Base-by-base conservation (phyloP, 2,113 vertebrate species). In the Tichodroma muraria region DNA sequence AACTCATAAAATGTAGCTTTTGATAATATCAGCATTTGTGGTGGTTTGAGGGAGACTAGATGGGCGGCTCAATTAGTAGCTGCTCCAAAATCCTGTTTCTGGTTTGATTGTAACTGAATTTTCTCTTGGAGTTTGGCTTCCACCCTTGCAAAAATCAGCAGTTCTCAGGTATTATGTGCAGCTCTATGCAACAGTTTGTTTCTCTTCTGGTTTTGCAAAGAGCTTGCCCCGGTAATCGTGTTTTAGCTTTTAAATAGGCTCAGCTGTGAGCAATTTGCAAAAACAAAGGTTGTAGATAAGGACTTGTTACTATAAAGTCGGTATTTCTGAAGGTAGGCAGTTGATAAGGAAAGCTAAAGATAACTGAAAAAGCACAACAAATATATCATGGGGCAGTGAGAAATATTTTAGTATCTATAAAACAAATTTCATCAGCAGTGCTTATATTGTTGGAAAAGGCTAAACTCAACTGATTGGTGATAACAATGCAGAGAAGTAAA, bases 151-250 rank as follows among this genome's bases (percentile, higher is more conserved):
- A 38, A 89, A 52, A 27, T 6, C 70, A 60, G 44, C 73, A 91
- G 61, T 59, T 31, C 37, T 68, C 70, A 31, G 84, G 24, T n/a
- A 5, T 7, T 15, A 0, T 0, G 0, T 49, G 18, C 76, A 85
- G 54, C 38, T 78, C 45, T 33, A 1, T 52, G 53, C 12, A 33
- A 33, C 0, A 2, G 6, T 60, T 69, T 64, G 44, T 22, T 53
- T 85, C 28, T 45, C 44, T 42, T n/a, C 45, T 80, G 63, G 9
- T 44, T 89, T 54, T 80, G 37, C 22, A 18, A 24, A 49, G 37
- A 45, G 15, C 28, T 64, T 42, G 30, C 33, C 11, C 37, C 9
- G 25, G 28, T 57, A 54, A 80, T 75, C 5, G 1, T 53, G 7
- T 78, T 83, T 73, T 80, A 40, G 35, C n/a, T 44, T 86, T 45